phyloP scores from a whole-genome alignment of 1,140 invertebrate species.

The Drosophila navojoa region DNA sequence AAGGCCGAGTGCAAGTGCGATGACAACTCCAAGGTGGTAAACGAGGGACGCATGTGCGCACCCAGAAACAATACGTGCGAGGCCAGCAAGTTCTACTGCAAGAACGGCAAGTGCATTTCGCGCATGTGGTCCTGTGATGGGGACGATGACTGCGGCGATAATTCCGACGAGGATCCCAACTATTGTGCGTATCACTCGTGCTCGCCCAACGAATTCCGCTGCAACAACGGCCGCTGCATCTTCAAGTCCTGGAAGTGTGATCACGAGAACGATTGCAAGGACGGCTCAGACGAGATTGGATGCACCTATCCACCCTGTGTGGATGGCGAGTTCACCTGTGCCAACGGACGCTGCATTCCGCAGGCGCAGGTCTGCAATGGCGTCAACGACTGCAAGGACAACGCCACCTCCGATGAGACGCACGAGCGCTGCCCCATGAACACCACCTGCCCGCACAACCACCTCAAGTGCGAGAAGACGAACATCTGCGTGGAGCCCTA shows the following conservation, averaged over 20 bases:
- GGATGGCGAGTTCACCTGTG: constrained; percentile 96
- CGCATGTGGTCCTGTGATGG: constrained; percentile 97
- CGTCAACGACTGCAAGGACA: constrained; percentile 97
- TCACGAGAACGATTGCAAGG: constrained; percentile 97
- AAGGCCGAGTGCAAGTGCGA: constrained; percentile 95
- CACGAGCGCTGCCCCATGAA: constrained; percentile 93
- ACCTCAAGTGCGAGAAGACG: constrained; percentile 95
- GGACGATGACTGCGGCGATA: constrained; percentile 97
- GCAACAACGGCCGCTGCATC: constrained; percentile 97
- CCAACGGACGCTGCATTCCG: constrained; percentile 95
- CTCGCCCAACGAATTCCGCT: constrained; percentile 95
- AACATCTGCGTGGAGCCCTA: constrained; percentile 98
- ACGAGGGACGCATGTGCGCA: constrained; percentile 96
- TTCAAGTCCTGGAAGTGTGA: constrained; percentile 98
- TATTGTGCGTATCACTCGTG: constrained; percentile 98
- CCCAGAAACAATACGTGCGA: constrained; percentile 95
- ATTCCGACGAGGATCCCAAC: constrained; percentile 95
- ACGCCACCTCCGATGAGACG: constrained; percentile 95
- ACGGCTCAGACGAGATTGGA: constrained; percentile 96
- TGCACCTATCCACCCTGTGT: constrained; percentile 95
- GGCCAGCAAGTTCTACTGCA: constrained; percentile 95
- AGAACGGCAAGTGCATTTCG: constrained; percentile 97
- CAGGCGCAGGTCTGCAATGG: constrained; percentile 95
- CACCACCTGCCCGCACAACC: constrained; percentile 93
- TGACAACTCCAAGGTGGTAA: constrained; percentile 93